Percentiles rank a stretch among this genome's conserved stretches.
phyloP scores from a whole-genome alignment of 2,797 vertebrate genomes.

The Mormyrops attenuatus region DNA sequence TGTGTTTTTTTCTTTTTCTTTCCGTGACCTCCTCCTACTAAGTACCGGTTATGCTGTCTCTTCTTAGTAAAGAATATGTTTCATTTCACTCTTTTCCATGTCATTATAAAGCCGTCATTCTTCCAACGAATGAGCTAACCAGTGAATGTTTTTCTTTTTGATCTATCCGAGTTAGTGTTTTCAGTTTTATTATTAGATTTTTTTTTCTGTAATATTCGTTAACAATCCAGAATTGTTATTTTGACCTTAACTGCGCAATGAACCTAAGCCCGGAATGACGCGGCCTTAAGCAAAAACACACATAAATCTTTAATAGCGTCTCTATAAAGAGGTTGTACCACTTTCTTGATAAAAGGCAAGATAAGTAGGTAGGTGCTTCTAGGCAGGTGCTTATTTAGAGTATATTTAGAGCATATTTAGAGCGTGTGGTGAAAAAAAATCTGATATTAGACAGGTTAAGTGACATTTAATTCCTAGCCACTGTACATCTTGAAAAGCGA shows the following conservation, averaged over 20 bases:
- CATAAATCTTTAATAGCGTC: not conserved
- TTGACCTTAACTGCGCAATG: constrained; percentile 5
- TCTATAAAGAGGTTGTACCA: not conserved
- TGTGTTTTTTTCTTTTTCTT: not conserved
- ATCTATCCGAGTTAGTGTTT: not conserved
- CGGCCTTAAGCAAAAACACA: constrained; percentile 4
- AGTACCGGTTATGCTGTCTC: not conserved
- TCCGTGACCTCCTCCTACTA: not conserved
- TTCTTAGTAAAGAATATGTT: not conserved
- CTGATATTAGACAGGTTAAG: not conserved
- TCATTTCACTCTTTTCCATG: not conserved
- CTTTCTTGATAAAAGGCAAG: not conserved
- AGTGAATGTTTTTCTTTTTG: not conserved
- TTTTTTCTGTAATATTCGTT: not conserved
- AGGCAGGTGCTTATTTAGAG: not conserved
- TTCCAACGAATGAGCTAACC: not conserved
- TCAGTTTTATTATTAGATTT: not conserved
- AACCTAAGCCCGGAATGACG: not conserved
- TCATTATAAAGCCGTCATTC: not conserved
- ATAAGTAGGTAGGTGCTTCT: not conserved
- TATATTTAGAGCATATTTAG: not conserved
- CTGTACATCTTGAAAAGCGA: not conserved
- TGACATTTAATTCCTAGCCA: constrained; percentile 5
- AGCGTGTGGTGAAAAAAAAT: not conserved
- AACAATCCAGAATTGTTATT: not conserved